These are phyloP conservation scores for Cardiocondyla obscurior DNA, from an alignment of 1,140 invertebrate genomes.

Conservation along the genomic window DNA sequence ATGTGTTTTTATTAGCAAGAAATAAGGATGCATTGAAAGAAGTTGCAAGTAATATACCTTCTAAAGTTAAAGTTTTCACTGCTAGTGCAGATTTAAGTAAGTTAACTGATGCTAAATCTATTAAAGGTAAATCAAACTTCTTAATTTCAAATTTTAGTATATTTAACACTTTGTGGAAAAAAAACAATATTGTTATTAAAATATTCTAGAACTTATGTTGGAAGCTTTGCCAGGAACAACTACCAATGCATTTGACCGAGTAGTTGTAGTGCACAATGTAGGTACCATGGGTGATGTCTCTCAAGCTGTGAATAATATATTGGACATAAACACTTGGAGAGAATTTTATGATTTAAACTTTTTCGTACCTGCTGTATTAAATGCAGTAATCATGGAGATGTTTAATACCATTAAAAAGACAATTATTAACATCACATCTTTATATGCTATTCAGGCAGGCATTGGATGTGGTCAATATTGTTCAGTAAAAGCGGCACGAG, in stretches of 20 bases:
- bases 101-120: conserved; percentile 82
- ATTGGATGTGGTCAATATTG: conserved; percentile 92
- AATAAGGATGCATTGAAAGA: conserved; percentile 87
- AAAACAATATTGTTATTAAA: neutral
- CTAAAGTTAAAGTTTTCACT: conserved; percentile 31
- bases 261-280: conserved; percentile 95
- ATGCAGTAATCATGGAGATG: conserved; percentile 88
- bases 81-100: conserved; percentile 86
- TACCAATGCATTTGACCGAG: conserved; percentile 85
- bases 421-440: conserved; percentile 95
- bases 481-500: conserved; percentile 94
- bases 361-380: conserved; percentile 90
- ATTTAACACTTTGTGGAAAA: neutral
- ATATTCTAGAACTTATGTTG: conserved; percentile 80
- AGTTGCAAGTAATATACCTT: conserved; percentile 83
- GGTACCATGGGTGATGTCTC: conserved; percentile 92
- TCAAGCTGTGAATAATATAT: conserved; percentile 86
- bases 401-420: conserved; percentile 85
- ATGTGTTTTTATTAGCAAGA: conserved; percentile 91
- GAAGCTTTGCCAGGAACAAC: conserved; percentile 78
- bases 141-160: neutral
- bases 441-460: conserved; percentile 91
- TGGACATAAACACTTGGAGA: conserved; percentile 86
- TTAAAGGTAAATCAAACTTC: conserved; percentile 77
- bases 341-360: conserved; percentile 92